phyloP scores from a whole-genome alignment of 2,797 vertebrate species.

The Antrozous pallidus region DNA sequence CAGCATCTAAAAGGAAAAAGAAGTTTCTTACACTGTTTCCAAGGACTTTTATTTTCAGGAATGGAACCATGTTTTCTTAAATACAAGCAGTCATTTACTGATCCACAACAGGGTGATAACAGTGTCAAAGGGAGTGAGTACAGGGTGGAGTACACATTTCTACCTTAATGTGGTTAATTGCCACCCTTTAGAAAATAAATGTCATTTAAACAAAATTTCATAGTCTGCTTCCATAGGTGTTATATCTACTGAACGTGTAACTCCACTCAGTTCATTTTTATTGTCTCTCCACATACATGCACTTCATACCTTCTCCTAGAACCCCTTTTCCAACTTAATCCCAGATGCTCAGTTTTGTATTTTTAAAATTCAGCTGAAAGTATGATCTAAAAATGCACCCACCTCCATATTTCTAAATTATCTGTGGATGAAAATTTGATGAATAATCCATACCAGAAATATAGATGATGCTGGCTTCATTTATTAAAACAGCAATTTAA shows the following conservation, averaged over 20 bases:
- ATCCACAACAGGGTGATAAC: background rate
- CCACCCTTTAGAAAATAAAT: slow-evolving; percentile 12
- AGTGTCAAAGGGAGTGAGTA: background rate
- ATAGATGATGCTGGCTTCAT: background rate
- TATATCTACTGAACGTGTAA: background rate
- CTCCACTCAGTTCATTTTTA: background rate
- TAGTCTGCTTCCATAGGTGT: background rate
- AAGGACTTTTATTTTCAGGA: background rate
- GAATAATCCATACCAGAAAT: background rate
- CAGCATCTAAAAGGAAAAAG: background rate
- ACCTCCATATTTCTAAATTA: background rate
- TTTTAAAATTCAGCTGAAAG: slow-evolving; percentile 20
- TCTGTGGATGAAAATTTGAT: background rate
- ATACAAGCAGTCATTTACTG: background rate
- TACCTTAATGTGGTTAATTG: background rate
- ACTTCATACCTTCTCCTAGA: background rate
- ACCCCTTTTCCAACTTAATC: background rate
- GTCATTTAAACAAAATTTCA: slow-evolving; percentile 27
- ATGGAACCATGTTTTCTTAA: background rate
- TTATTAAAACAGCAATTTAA: background rate
- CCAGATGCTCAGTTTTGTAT: background rate
- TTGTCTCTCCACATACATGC: background rate
- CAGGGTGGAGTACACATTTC: background rate
- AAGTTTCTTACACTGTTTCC: background rate
- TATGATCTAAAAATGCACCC: background rate